A percentile compares a stretch with the other conserved stretches of the same genome.
These are phyloP conservation scores for Patella caerulea DNA, from an alignment of 2,888 invertebrate species.

Conservation along the genomic window DNA sequence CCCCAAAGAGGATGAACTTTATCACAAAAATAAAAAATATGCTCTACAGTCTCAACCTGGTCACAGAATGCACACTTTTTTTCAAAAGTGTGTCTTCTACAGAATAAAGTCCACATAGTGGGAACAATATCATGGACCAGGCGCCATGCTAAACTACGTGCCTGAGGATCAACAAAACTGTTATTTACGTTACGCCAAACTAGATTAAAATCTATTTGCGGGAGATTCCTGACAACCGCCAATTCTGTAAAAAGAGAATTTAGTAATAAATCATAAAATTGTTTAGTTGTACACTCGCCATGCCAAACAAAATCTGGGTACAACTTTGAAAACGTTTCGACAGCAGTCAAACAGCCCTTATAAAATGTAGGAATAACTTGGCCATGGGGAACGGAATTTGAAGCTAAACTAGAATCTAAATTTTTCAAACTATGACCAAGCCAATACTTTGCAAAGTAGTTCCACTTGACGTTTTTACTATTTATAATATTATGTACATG, in stretches of 20 bases:
- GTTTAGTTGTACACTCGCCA: background rate
- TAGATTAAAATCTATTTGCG: no score
- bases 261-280: background rate
- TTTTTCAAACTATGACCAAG: background rate
- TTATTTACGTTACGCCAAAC: background rate
- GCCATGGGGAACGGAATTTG: background rate
- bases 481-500: background rate
- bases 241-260: background rate
- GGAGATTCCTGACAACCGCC: no score
- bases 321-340: background rate
- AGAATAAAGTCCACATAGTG: background rate
- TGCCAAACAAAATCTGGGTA: background rate
- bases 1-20: background rate
- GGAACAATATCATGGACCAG: slow-evolving; percentile 6
- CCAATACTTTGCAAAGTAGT: background rate
- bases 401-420: background rate
- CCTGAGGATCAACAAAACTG: background rate
- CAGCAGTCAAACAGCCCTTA: background rate
- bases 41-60: background rate
- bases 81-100: background rate
- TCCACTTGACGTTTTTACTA: background rate
- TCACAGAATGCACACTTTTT: background rate
- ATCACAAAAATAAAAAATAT: background rate
- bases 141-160: background rate
- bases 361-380: background rate